These are phyloP conservation scores for Crematogaster levior DNA, from an alignment of 2,888 invertebrate genomes.

Conservation along the genomic window DNA sequence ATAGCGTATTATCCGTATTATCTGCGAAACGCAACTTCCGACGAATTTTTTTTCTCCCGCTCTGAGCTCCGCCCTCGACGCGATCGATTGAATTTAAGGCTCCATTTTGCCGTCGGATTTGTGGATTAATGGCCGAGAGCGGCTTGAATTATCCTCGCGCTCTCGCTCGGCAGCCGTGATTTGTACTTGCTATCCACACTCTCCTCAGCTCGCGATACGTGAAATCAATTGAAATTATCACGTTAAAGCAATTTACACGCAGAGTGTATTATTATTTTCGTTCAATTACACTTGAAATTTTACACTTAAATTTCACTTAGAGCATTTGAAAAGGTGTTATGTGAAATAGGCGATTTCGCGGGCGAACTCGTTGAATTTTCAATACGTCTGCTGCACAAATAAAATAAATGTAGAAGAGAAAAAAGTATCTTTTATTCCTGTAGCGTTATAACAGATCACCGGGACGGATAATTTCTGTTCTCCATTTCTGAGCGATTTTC, in stretches of 20 bases:
- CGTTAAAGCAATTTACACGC: neutral
- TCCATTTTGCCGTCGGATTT: conserved; percentile 24
- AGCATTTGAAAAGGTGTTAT: neutral
- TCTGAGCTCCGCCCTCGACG: conserved; percentile 20
- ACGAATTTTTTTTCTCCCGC: neutral
- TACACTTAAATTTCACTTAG: neutral
- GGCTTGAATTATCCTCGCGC: conserved; percentile 6
- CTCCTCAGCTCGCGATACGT: neutral
- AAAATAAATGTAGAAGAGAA: neutral
- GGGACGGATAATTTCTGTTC: neutral
- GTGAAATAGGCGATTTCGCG: neutral
- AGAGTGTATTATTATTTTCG: neutral
- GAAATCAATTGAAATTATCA: neutral
- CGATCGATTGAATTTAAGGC: conserved; percentile 31
- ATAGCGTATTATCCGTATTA: conserved; percentile 1
- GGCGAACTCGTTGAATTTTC: neutral
- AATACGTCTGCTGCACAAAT: neutral
- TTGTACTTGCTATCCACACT: neutral
- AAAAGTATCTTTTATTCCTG: neutral
- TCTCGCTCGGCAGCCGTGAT: neutral
- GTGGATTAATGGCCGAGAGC: conserved; percentile 15
- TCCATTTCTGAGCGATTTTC: neutral
- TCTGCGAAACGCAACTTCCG: conserved; percentile 27
- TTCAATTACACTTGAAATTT: neutral
- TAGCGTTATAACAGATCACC: neutral